Evolutionary conservation across 2,113 vertebrate species (phyloP), one percentile per base, ranked within the genome.

Genomic region (Lampris incognitus): DNA sequence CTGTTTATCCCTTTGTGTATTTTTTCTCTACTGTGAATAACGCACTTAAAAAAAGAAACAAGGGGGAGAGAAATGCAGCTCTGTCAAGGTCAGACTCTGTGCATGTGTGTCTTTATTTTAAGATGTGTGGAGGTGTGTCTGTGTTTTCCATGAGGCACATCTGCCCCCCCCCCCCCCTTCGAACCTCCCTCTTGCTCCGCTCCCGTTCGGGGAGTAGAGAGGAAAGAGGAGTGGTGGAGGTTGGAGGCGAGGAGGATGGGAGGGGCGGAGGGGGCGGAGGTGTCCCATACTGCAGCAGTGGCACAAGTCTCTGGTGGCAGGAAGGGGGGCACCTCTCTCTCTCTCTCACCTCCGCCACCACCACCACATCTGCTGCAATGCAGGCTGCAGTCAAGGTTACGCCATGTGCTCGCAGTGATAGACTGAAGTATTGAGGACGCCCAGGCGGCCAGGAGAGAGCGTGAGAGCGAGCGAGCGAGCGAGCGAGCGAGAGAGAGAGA

Each of bases 371-470:
- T 81, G 61, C 90, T 90, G 90, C 92, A 92, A 70, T 93, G 90
- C 90, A 92, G 89, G 82, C 85, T 62, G 83, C 76, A 67, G 55
- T 89, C 90, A 93, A 91, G 90, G 90, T 91, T 87, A 89, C 51
- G 57, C 24, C 64, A 38, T 24, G 57, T n/a, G 64, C 66, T 74
- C 40, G 51, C 75, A 8, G 13, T 49, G 69, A 81, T 50, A 37
- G 56, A 41, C 54, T 54, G 51, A 64, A 67, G 72, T 40, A 65
- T 10, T 9, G 69, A 78, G 81, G 72, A 64, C 61, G 60, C 50
- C 58, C 3, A 2, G 2, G 54, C 40, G 48, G 62, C 7, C 39
- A 24, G 40, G 66, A 24, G 24, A 24, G 24, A 24, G 24, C 24
- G 24, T 24, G 24, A 24, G 24, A 24, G 24, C 0, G 24, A 24